phyloP scores from a whole-genome alignment of 1,140 invertebrate species.

The Venustaconcha ellipsiformis region DNA sequence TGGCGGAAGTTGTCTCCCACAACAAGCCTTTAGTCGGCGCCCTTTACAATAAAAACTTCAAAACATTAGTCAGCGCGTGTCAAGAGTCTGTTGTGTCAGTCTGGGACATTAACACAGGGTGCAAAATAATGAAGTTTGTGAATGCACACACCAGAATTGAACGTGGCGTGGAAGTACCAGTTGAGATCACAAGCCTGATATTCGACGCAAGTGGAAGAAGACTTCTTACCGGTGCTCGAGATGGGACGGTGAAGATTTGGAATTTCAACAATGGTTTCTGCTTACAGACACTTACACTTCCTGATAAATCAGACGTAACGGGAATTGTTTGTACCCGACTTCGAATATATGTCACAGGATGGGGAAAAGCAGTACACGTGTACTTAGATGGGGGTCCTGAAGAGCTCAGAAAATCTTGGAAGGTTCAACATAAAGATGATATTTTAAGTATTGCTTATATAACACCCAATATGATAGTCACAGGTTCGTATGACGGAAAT shows the following conservation, averaged over 20 bases:
- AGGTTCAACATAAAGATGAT: slow-evolving; percentile 78
- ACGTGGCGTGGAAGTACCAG: slow-evolving; percentile 70
- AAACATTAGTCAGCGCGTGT: slow-evolving; percentile 54
- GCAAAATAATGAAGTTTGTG: slow-evolving; percentile 58
- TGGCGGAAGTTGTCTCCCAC: slow-evolving; percentile 51
- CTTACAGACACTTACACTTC: slow-evolving; percentile 68
- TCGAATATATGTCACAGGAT: slow-evolving; percentile 79
- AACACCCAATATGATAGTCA: slow-evolving; percentile 75
- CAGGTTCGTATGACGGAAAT: slow-evolving; percentile 78
- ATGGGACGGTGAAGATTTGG: slow-evolving; percentile 81
- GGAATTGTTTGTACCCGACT: slow-evolving; percentile 47
- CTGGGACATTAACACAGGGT: slow-evolving; percentile 57
- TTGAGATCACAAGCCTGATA: slow-evolving; percentile 82
- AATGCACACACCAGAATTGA: slow-evolving; percentile 53
- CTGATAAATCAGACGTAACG: slow-evolving; percentile 34
- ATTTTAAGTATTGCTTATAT: slow-evolving; percentile 74
- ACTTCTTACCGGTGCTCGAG: slow-evolving; percentile 78
- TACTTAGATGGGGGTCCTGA: slow-evolving; percentile 74
- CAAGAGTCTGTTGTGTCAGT: slow-evolving; percentile 60
- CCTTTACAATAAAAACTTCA: slow-evolving; percentile 58
- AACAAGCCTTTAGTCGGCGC: slow-evolving; percentile 51
- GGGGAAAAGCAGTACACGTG: slow-evolving; percentile 78
- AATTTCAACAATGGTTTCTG: slow-evolving; percentile 82
- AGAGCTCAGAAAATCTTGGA: slow-evolving; percentile 73
- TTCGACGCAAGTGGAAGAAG: slow-evolving; percentile 80